These are phyloP conservation scores for Catocala sponsa DNA, from an alignment of 2,888 invertebrate genomes.

Conservation along the genomic window DNA sequence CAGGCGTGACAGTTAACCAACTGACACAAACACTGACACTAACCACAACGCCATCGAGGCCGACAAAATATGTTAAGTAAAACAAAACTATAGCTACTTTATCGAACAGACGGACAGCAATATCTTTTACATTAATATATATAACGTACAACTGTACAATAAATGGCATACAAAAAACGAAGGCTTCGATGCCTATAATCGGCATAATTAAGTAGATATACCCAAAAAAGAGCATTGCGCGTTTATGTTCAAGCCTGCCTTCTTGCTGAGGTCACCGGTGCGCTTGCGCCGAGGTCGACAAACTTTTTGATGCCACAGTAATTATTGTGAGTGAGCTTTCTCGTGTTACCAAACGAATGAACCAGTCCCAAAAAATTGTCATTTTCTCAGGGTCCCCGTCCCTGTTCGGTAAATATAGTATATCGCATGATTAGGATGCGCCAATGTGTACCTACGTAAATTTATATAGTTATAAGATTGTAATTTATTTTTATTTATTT, in stretches of 20 bases:
- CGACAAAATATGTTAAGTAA: too few species aligned
- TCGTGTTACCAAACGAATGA: background rate
- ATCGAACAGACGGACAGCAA: background rate
- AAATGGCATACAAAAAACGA: constrained; percentile 26
- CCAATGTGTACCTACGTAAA: too few species aligned
- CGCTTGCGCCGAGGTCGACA: constrained; percentile 4
- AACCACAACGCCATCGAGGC: too few species aligned
- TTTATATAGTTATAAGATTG: too few species aligned
- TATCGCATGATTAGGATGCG: too few species aligned
- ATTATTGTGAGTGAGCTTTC: background rate
- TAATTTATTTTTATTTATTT: too few species aligned
- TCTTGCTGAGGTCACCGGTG: constrained; percentile 1
- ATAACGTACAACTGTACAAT: constrained; percentile 22
- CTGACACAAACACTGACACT: too few species aligned
- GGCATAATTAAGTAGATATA: constrained; percentile 37
- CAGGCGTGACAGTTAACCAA: too few species aligned
- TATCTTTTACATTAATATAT: constrained; percentile 13
- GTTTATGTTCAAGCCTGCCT: constrained; percentile 18
- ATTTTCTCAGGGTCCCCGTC: too few species aligned
- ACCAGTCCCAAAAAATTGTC: too few species aligned
- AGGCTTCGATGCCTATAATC: constrained; percentile 28
- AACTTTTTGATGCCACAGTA: constrained; percentile 4
- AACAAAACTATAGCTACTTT: background rate
- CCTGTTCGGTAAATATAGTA: too few species aligned
- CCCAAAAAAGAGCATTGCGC: constrained; percentile 23